Evolutionary conservation across 1,140 invertebrate genomes (phyloP).

Genomic region (Dendroctonus valens): DNA sequence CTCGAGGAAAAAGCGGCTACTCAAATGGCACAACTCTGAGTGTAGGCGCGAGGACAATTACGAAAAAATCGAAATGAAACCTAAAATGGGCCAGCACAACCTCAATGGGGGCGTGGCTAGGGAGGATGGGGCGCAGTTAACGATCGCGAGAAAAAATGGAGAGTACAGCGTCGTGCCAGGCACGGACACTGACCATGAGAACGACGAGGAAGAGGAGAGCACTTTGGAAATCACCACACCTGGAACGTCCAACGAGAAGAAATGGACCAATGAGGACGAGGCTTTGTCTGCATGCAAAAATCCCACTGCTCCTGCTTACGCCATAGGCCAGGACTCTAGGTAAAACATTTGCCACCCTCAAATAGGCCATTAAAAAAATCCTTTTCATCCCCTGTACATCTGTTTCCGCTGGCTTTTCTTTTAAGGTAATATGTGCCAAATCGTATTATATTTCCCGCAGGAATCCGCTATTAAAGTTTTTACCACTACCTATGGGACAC

Average conservation of each 20-base stretch:
- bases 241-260: constrained; percentile 38
- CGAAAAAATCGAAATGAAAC: constrained; percentile 73
- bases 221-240: constrained; percentile 40
- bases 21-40: constrained; percentile 44
- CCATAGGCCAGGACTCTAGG: constrained; percentile 1
- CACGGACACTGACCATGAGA: constrained; percentile 56
- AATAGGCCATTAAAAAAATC: no score
- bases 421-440: no score
- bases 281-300: background rate
- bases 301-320: background rate
- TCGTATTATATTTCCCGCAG: no score
- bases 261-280: constrained; percentile 11
- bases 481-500: no score
- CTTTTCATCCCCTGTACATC: no score
- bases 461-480: no score
- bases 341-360: background rate
- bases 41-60: constrained; percentile 61
- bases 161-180: constrained; percentile 69
- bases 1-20: constrained; percentile 50
- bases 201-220: constrained; percentile 57
- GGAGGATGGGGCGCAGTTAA: constrained; percentile 48
- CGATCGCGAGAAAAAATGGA: constrained; percentile 56
- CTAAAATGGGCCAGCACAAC: constrained; percentile 51
- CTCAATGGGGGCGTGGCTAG: constrained; percentile 37
- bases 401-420: no score